Percentiles rank a stretch among this genome's conserved stretches.
phyloP scores from a whole-genome alignment of 2,113 vertebrate genomes.

The Indri indri region DNA sequence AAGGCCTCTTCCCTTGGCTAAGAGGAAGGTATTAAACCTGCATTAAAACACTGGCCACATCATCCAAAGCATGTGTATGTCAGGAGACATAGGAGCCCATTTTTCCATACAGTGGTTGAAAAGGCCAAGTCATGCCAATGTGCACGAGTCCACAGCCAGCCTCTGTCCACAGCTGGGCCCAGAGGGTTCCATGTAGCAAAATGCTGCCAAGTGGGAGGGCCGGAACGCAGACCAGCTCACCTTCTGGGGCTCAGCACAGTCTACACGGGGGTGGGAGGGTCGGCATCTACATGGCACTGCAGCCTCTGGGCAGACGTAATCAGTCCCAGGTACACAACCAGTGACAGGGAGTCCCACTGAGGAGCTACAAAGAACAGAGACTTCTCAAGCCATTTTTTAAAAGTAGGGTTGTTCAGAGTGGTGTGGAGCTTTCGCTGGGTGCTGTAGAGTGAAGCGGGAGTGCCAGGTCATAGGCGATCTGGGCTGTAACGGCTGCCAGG shows the following conservation, averaged over 20 bases:
- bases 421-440: background rate
- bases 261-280: no score
- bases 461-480: background rate
- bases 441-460: background rate
- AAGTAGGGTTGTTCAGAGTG: background rate
- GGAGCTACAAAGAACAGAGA: background rate
- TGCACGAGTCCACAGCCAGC: background rate
- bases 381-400: background rate
- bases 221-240: background rate
- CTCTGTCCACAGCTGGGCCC: background rate
- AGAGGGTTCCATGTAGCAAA: background rate
- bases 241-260: background rate
- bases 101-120: background rate
- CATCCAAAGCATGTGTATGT: background rate
- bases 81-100: background rate
- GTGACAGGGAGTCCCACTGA: background rate
- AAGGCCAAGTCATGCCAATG: background rate
- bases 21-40: background rate
- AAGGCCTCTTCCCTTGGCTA: background rate
- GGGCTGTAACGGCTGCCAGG: background rate
- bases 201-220: background rate
- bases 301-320: background rate
- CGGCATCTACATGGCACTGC: rapidly evolving
- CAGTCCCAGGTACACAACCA: background rate
- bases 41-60: background rate